Percentiles rank a stretch among this genome's conserved stretches.
Conservation (phyloP, 1,140 invertebrate genomes). For the Euwallacea fornicatus region DNA sequence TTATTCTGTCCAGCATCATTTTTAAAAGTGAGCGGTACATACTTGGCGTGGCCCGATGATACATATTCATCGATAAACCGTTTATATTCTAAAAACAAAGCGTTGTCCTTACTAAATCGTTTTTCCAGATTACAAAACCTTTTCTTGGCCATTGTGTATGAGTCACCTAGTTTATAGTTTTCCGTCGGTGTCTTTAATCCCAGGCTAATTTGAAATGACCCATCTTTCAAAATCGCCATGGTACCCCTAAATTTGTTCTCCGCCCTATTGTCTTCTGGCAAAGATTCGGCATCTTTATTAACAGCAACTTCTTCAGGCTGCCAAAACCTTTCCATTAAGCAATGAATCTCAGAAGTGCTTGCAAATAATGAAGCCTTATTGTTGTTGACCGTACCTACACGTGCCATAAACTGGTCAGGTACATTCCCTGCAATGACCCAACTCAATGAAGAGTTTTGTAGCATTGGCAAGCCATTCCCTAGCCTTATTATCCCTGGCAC, state of each 20-base stretch:
- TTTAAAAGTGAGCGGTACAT: conserved; percentile 26
- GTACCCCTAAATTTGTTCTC: neutral
- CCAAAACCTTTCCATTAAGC: neutral
- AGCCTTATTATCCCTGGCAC: neutral
- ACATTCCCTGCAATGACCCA: neutral
- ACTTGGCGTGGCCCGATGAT: conserved; percentile 42
- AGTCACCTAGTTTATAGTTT: conserved; percentile 18
- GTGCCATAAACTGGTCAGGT: neutral
- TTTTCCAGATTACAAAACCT: conserved; percentile 33
- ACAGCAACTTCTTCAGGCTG: neutral
- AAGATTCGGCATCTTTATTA: neutral
- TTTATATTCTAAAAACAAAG: conserved; percentile 35
- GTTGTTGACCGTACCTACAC: neutral
- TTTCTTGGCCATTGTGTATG: conserved; percentile 16
- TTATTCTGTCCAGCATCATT: conserved; percentile 15
- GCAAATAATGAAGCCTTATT: neutral
- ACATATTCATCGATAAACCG: conserved; percentile 47
- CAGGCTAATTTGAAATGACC: conserved; percentile 24
- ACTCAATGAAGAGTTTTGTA: neutral
- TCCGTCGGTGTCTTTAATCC: conserved; percentile 10
- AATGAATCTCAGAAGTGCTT: neutral
- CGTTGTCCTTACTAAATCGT: conserved; percentile 16
- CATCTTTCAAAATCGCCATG: neutral
- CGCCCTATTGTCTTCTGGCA: neutral
- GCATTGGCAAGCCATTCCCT: neutral